These are phyloP conservation scores for Drosophila anomelani DNA, from an alignment of 2,888 invertebrate genomes.

Conservation along the genomic window DNA sequence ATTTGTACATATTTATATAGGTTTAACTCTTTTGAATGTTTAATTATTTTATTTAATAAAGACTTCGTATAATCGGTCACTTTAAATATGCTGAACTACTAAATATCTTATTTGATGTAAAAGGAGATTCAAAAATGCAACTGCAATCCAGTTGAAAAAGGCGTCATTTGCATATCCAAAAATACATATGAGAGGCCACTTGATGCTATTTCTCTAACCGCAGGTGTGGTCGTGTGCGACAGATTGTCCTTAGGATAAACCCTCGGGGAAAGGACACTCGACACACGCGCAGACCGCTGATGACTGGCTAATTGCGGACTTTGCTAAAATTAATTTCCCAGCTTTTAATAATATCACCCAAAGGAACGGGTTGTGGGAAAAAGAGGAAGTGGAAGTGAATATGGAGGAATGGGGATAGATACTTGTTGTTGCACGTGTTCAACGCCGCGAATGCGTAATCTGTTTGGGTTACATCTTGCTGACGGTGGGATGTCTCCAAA, in stretches of 20 bases:
- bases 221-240: constrained; percentile 1
- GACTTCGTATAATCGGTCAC: no score
- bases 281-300: constrained; percentile 47
- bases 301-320: constrained; percentile 73
- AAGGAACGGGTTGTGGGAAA: constrained; percentile 39
- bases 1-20: not conserved
- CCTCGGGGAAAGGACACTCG: constrained; percentile 18
- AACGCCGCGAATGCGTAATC: constrained; percentile 58
- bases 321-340: constrained; percentile 76
- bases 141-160: not conserved
- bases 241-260: constrained; percentile 8
- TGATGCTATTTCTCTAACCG: not conserved
- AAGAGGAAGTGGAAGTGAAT: not conserved
- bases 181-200: not conserved
- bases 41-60: not conserved
- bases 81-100: no score
- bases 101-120: not conserved
- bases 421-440: constrained; percentile 59
- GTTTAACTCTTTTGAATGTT: not conserved
- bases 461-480: constrained; percentile 25
- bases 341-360: constrained; percentile 69
- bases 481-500: constrained; percentile 19
- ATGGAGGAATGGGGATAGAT: constrained; percentile 7
- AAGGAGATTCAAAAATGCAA: not conserved
- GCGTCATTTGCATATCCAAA: not conserved